These are phyloP conservation scores for Rhopilema esculentum DNA, from an alignment of 30 jellyfish, hydroid and myxozoan genomes.

Conservation along the genomic window DNA sequence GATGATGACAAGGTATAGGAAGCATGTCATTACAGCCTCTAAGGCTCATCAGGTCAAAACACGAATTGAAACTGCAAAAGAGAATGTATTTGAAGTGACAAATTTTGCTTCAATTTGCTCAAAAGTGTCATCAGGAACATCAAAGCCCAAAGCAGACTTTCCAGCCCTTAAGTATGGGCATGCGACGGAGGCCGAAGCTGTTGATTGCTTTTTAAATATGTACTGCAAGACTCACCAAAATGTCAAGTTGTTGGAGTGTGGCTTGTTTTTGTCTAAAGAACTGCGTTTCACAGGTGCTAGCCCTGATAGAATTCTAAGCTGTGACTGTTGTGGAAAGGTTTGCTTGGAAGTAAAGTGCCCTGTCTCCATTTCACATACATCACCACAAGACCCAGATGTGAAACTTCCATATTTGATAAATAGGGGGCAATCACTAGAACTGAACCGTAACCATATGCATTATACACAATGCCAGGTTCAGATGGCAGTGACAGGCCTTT, in stretches of 20 bases:
- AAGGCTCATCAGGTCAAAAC: conserved; percentile 40
- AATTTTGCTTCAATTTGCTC: no score
- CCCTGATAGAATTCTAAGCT: no score
- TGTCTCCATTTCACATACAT: not conserved
- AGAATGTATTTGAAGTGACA: no score
- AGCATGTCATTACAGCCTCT: conserved; percentile 56
- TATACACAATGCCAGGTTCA: conserved; percentile 71
- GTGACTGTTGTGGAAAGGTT: no score
- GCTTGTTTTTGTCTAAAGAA: no score
- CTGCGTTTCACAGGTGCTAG: no score
- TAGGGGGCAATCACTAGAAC: not conserved
- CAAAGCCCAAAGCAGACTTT: conserved; percentile 1
- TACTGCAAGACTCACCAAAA: conserved; percentile 4
- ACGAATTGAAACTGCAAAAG: conserved; percentile 12
- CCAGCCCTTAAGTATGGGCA: conserved; percentile 24
- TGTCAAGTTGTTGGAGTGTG: conserved; percentile 52
- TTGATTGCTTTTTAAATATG: not conserved
- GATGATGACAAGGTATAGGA: not conserved
- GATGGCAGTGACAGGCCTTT: conserved; percentile 36
- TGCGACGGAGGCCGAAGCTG: conserved; percentile 32
- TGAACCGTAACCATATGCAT: conserved; percentile 11
- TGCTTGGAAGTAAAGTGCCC: no score
- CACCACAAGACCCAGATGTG: conserved; percentile 16
- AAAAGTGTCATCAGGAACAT: no score
- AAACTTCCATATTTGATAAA: not conserved